Evolutionary conservation across 2,888 invertebrate species (phyloP).

Genomic region (Macrosoma leucophasiata): DNA sequence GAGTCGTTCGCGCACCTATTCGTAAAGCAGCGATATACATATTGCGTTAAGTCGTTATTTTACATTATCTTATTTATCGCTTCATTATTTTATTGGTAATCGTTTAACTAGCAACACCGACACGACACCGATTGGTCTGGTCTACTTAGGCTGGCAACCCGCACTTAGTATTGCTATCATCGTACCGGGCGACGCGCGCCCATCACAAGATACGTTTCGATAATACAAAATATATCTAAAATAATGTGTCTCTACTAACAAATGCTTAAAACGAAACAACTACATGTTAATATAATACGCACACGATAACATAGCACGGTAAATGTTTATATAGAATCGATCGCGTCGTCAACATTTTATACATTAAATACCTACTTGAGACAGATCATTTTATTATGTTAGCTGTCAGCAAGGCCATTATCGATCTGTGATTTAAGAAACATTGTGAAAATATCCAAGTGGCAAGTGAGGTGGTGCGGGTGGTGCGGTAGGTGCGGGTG

Average conservation of each 20-base stretch:
- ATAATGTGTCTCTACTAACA: no score
- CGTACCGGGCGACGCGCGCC: conserved; percentile 17
- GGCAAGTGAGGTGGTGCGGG: not conserved
- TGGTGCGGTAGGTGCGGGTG: not conserved
- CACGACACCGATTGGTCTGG: conserved; percentile 69
- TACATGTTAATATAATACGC: no score
- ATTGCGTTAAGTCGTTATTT: conserved; percentile 38
- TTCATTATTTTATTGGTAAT: conserved; percentile 27
- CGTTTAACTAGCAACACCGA: conserved; percentile 60
- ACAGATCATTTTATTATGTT: no score
- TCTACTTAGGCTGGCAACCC: conserved; percentile 46
- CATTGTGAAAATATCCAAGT: no score
- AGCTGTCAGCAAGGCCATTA: no score
- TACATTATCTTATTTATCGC: conserved; percentile 37
- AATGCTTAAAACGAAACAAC: no score
- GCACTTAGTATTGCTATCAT: conserved; percentile 58
- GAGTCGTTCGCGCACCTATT: conserved; percentile 24
- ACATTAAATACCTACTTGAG: no score
- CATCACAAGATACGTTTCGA: conserved; percentile 9
- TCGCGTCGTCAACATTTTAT: no score
- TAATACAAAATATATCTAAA: conserved; percentile 10
- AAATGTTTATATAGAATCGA: no score
- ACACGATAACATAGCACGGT: no score
- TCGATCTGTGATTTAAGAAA: no score
- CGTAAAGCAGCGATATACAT: conserved; percentile 43